Base-by-base conservation (phyloP, 2,888 invertebrate species). In the Globia sparganii region DNA sequence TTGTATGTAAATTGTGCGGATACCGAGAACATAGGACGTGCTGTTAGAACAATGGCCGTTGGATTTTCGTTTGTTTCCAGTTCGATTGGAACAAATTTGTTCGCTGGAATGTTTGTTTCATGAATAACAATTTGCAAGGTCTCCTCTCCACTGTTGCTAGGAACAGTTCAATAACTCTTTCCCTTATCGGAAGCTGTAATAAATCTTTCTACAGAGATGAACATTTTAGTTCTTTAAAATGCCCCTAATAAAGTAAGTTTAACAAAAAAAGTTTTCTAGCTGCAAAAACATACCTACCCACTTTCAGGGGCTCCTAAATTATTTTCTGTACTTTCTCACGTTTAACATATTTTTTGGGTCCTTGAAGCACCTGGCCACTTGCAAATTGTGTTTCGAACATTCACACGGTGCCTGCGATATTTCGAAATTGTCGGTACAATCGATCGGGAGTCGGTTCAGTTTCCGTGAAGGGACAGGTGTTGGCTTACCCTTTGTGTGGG, bases 381-480 rank as follows among this genome's bases (percentile, higher is more conserved):
- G 81, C 85, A 74, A 84, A 86, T 80, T 80, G 72, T 84, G 72
- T 49, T 75, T 34, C 28, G 8, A 88, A 72, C 31, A 71, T 87
- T 87, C 87, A 86, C 87, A 87, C 87, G 79, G 64, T 80, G 73
- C 66, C 69, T 75, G 59, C 62, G 34, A 83, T 81, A 79, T 74
- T 82, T 77, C 75, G 28, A 81, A 68, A 61, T 65, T 65, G 78
- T 83, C 70, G 74, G 88, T 85, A 82, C 86, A 75, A 86, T 87
- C 83, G 77, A 87, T 86, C 76, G 65, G 82, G 72, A 84, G 71
- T 85, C 78, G 78, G 80, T 67, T 84, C 68, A 72, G 77, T 72
- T 78, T 83, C 86, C 87, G 85, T 85, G 83, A 62, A 65, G 75
- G 87, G 88, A 87, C 93, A 93, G 93, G 93, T 92, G 91, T 93